These are phyloP conservation scores for Oreortyx pictus DNA, from an alignment of 2,797 vertebrate genomes.

Conservation along the genomic window DNA sequence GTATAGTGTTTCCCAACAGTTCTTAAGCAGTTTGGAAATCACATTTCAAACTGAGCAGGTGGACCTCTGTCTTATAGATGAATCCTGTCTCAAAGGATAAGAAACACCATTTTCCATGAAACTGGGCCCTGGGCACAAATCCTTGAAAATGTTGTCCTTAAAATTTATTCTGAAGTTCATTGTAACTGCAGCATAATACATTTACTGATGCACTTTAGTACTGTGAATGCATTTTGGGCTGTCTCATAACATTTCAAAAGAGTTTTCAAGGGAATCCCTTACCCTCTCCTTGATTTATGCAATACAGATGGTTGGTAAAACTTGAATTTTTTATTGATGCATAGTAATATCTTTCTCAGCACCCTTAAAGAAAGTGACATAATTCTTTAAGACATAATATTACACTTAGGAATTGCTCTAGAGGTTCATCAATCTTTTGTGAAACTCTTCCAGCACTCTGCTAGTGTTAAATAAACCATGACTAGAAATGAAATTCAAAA, in stretches of 20 bases:
- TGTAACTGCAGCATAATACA: constrained; percentile 50
- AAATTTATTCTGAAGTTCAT: constrained; percentile 50
- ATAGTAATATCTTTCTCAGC: constrained; percentile 75
- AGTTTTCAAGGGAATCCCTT: constrained; percentile 66
- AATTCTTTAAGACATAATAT: constrained; percentile 83
- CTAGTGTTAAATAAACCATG: constrained; percentile 82
- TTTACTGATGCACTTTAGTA: constrained; percentile 48
- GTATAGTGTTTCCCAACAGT: neutral
- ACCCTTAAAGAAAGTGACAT: constrained; percentile 78
- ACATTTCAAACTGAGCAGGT: neutral
- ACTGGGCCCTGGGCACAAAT: constrained; percentile 23
- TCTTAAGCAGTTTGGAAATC: neutral
- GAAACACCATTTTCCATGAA: neutral
- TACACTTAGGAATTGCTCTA: constrained; percentile 78
- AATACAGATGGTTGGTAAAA: constrained; percentile 76
- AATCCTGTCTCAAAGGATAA: neutral
- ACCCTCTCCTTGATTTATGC: constrained; percentile 75
- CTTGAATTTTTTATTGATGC: constrained; percentile 76
- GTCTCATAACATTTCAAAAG: constrained; percentile 61
- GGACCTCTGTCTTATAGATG: neutral
- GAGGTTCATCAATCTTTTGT: constrained; percentile 79
- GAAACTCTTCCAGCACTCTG: constrained; percentile 68
- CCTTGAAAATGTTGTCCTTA: constrained; percentile 25
- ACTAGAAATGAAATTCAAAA: constrained; percentile 82
- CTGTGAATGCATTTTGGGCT: constrained; percentile 57